phyloP scores from a whole-genome alignment of 1,140 invertebrate genomes.

The Trigoniulus corallinus region DNA sequence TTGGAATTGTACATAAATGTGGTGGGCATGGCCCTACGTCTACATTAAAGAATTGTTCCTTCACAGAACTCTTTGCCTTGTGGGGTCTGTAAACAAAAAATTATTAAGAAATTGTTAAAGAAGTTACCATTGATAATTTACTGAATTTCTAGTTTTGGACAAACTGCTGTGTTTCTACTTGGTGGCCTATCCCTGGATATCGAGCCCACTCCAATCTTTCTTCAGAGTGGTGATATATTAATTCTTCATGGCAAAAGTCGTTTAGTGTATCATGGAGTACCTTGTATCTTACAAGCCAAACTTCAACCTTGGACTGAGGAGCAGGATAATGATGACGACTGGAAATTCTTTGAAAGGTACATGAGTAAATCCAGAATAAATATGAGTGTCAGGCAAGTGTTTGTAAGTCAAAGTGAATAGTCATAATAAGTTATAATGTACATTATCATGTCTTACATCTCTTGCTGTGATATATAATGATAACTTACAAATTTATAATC shows the following conservation, averaged over 20 bases:
- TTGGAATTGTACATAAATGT: no score
- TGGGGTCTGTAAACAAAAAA: no score
- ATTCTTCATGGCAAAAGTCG: slow-evolving; percentile 61
- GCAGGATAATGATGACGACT: not conserved
- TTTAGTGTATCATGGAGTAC: slow-evolving; percentile 65
- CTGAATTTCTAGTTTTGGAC: slow-evolving; percentile 52
- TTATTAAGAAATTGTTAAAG: no score
- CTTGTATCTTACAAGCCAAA: slow-evolving; percentile 41
- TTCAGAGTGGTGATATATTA: slow-evolving; percentile 63
- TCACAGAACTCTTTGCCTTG: no score
- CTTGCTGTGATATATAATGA: no score
- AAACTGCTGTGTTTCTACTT: slow-evolving; percentile 67
- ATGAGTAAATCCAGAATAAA: slow-evolving; percentile 47
- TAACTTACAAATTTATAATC: no score
- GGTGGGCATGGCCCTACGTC: no score
- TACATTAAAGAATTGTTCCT: no score
- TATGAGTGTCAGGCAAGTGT: slow-evolving; percentile 56
- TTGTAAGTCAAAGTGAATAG: slow-evolving; percentile 2
- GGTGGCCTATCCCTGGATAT: slow-evolving; percentile 48
- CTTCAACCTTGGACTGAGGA: not conserved
- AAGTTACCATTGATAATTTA: not conserved
- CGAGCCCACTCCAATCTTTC: slow-evolving; percentile 43
- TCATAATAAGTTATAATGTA: no score
- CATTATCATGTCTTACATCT: no score
- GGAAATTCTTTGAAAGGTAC: slow-evolving; percentile 36